Evolutionary conservation across 2,888 invertebrate species (phyloP), one percentile per base, ranked within the genome.

Genomic region (Rhimphoctona megacephalus): DNA sequence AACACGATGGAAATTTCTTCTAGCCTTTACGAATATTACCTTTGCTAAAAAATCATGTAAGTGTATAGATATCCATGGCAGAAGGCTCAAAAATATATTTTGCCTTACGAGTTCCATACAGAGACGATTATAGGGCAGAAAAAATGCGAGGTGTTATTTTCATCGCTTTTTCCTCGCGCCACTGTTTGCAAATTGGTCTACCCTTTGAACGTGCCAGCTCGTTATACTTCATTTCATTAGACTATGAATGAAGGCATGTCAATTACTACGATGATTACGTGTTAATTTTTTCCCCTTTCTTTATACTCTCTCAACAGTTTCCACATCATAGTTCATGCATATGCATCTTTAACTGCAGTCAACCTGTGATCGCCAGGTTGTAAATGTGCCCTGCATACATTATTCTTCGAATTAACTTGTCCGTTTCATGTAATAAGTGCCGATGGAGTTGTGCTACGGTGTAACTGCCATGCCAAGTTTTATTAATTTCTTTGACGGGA

Each of bases 351-450:
- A 57, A 70, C 54, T 57, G 43, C 22, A 6, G 39, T 43, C n/a
- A 22, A 52, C 6, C 36, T 17, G 33, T 22, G 66, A 78, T 78
- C 66, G 67, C 54, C 54, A 57, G 69, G 57, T 61, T n/a, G 77
- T 52, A 70, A 77, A 83, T 77, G 64, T 49, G 30, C 11, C 30
- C 43, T 39, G 52, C 57, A 70, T 72, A 36, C 70, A 77, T 70
- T 46, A 70, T 46, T n/a, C 25, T 61, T 52, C 46, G 43, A 77
- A 57, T 64, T 76, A 67, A 52, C 74, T 67, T 46, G 22, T 52
- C 52, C 57, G 43, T 69, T 82, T 69, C 33, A 22, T 69, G 57
- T 69, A 57, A 52, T 52, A 46, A 78, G 52, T 25, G 33, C 30
- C 33, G 49, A 22, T 25, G 22, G 57, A 39, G 52, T 54, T 73